A percentile compares a stretch with the other conserved stretches of the same genome.
Conservation (phyloP, 2,113 vertebrate species). For the Cariama cristata region DNA sequence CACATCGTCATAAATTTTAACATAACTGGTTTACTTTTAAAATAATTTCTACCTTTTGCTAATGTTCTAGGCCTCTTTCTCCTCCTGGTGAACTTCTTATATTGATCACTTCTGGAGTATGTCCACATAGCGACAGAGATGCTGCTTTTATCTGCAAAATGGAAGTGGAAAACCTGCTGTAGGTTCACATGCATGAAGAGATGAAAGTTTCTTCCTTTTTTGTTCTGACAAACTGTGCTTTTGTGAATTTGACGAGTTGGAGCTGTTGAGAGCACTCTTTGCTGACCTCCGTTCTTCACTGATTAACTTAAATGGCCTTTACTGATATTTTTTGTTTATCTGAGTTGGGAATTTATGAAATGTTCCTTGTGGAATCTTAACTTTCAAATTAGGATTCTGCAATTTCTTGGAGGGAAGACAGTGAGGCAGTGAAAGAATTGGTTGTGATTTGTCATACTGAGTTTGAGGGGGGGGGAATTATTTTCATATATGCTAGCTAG, state of each 20-base stretch:
- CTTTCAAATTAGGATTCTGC: not conserved
- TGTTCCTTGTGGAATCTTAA: not conserved
- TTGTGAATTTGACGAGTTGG: not conserved
- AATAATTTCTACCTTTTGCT: not conserved
- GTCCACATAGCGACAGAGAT: accelerated
- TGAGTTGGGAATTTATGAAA: not conserved
- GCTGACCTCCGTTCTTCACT: not conserved
- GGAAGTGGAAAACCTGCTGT: not conserved
- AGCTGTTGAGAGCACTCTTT: not conserved
- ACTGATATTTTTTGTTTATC: not conserved
- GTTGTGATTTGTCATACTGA: not conserved
- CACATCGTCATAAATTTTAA: not conserved
- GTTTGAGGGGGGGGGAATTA: not conserved
- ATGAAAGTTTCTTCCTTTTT: not conserved
- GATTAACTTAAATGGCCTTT: not conserved
- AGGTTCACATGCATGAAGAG: not conserved
- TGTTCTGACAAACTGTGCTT: not conserved
- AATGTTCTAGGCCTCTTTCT: not conserved
- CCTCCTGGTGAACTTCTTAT: not conserved
- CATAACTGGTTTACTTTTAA: not conserved
- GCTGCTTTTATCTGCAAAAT: not conserved
- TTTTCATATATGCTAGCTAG: not conserved
- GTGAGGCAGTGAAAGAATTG: not conserved
- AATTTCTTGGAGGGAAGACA: not conserved
- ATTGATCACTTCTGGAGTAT: not conserved